Conservation (phyloP, 2,888 invertebrate species). For the Ypsolopha sequella region DNA sequence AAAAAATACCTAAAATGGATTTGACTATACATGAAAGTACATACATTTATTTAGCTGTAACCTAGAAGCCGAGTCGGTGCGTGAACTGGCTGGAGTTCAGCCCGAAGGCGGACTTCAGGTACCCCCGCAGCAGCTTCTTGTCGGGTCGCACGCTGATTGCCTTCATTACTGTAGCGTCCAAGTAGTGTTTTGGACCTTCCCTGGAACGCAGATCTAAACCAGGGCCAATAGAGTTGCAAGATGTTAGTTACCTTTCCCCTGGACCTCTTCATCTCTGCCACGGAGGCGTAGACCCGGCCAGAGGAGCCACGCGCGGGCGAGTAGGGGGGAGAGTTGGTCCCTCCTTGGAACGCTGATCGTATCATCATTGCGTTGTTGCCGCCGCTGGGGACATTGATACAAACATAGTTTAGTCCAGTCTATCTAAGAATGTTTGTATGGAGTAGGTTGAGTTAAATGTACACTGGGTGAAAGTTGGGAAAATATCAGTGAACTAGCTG, state of each 20-base stretch:
- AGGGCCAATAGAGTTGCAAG: too few relatives aligned
- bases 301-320: conserved; percentile 76
- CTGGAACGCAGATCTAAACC: conserved; percentile 4
- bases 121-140: conserved; percentile 88
- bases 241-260: conserved; percentile 83
- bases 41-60: neutral
- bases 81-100: conserved; percentile 95
- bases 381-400: conserved; percentile 25
- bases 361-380: conserved; percentile 77
- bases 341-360: conserved; percentile 78
- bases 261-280: conserved; percentile 94
- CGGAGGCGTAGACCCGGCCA: conserved; percentile 88
- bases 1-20: too few relatives aligned
- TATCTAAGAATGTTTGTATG: too few relatives aligned
- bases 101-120: conserved; percentile 93
- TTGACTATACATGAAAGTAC: too few relatives aligned
- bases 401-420: too few relatives aligned
- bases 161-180: conserved; percentile 83
- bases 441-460: too few relatives aligned
- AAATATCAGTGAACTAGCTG: too few relatives aligned
- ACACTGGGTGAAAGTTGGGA: too few relatives aligned
- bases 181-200: too few relatives aligned
- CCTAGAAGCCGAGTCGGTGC: conserved; percentile 95
- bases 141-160: conserved; percentile 88
- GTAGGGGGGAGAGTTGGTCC: conserved; percentile 73